Evolutionary conservation across 2,113 vertebrate genomes (phyloP).

Genomic region (Falco punctatus): DNA sequence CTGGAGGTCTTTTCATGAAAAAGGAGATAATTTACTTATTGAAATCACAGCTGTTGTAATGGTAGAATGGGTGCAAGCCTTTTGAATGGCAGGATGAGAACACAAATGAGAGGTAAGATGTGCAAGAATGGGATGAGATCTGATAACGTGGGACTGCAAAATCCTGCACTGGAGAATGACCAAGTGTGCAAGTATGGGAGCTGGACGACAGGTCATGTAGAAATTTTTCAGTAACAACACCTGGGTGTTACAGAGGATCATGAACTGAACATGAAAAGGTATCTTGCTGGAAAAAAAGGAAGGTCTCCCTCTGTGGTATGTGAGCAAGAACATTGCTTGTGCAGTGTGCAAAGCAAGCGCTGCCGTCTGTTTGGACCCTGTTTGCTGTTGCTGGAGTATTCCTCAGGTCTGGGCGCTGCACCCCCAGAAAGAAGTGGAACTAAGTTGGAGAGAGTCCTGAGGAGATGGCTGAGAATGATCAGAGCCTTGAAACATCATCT

Average conservation of each 20-base stretch:
- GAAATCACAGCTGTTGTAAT: background rate
- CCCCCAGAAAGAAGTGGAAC: background rate
- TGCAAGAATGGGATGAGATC: background rate
- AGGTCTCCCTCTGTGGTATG: background rate
- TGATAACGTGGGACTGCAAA: background rate
- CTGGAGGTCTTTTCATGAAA: background rate
- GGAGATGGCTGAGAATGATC: background rate
- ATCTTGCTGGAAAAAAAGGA: background rate
- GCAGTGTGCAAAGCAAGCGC: background rate
- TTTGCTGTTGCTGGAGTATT: background rate
- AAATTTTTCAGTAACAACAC: background rate
- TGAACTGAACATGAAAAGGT: background rate
- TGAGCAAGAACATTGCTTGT: background rate
- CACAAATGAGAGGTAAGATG: background rate
- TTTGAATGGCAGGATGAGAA: background rate
- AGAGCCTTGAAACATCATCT: background rate
- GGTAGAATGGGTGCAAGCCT: background rate
- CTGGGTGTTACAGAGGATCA: background rate
- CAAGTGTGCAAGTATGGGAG: background rate
- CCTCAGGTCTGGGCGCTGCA: background rate
- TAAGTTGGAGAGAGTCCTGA: background rate
- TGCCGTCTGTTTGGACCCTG: accelerated
- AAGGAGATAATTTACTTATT: background rate
- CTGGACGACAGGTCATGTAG: accelerated
- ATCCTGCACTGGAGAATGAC: background rate